These are phyloP conservation scores for Eudasyphora cyanicolor DNA, from an alignment of 2,888 invertebrate genomes.

Conservation along the genomic window DNA sequence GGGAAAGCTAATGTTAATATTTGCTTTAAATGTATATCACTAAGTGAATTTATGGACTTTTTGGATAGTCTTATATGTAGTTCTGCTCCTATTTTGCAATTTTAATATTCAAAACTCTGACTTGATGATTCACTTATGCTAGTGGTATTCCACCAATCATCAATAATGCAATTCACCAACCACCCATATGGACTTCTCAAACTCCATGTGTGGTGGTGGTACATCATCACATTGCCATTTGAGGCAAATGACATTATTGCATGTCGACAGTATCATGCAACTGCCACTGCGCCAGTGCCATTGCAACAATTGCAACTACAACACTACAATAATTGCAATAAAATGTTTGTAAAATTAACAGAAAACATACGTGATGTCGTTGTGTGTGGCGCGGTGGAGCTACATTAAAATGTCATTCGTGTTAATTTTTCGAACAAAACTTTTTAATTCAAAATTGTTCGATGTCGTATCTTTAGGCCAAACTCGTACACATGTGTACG, in stretches of 20 bases:
- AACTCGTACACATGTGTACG: neutral
- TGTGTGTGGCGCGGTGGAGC: constrained; percentile 12
- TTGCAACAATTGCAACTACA: constrained; percentile 29
- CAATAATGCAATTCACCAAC: too few relatives aligned
- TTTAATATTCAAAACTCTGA: too few relatives aligned
- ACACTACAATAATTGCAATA: constrained; percentile 59
- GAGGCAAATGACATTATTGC: constrained; percentile 18
- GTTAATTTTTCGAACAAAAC: constrained; percentile 24
- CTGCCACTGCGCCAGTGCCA: constrained; percentile 57
- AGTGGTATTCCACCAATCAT: too few relatives aligned
- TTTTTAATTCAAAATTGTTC: constrained; percentile 12
- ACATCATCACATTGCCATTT: neutral
- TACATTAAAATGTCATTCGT: constrained; percentile 47
- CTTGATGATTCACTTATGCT: too few relatives aligned
- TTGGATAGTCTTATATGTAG: too few relatives aligned
- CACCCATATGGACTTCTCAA: too few relatives aligned
- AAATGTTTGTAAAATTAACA: constrained; percentile 42
- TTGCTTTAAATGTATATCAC: too few relatives aligned
- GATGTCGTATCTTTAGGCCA: constrained; percentile 12
- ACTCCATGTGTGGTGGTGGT: neutral
- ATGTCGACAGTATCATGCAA: constrained; percentile 35
- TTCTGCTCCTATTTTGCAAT: too few relatives aligned
- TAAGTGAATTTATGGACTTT: too few relatives aligned
- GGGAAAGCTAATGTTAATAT: too few relatives aligned
- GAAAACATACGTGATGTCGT: constrained; percentile 27